Evolutionary conservation across 2,113 vertebrate genomes (phyloP).

Genomic region (Esox niger): DNA sequence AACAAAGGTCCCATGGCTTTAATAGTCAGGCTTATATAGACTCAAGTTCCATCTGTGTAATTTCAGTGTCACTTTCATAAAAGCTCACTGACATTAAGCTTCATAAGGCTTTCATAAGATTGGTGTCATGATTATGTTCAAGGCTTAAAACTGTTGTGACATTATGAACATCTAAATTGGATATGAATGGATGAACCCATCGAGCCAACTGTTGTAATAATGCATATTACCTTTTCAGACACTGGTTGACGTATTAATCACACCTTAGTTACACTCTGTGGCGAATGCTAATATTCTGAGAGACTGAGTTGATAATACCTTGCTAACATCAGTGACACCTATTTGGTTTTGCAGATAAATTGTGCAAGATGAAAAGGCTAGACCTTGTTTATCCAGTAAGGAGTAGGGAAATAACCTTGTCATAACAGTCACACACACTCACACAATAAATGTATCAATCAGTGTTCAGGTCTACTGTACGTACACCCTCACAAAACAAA

Average conservation of each 20-base stretch:
- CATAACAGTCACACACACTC: slow-evolving; percentile 56
- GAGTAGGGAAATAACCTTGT: slow-evolving; percentile 60
- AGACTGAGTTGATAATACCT: slow-evolving; percentile 64
- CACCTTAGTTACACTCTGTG: slow-evolving; percentile 70
- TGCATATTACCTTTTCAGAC: slow-evolving; percentile 77
- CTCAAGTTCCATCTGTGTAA: too few relatives aligned
- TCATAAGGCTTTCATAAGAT: too few relatives aligned
- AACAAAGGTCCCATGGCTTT: too few relatives aligned
- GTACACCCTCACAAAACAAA: not conserved
- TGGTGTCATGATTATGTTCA: too few relatives aligned
- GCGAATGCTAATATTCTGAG: slow-evolving; percentile 67
- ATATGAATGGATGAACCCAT: slow-evolving; percentile 78
- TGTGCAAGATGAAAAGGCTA: slow-evolving; percentile 72
- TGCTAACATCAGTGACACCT: slow-evolving; percentile 64
- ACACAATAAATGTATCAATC: slow-evolving; percentile 38
- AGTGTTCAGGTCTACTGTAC: not conserved
- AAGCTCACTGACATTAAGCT: too few relatives aligned
- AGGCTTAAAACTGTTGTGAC: too few relatives aligned
- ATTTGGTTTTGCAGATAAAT: slow-evolving; percentile 70
- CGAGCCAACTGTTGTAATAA: slow-evolving; percentile 75
- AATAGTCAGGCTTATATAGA: too few relatives aligned
- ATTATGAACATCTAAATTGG: too few relatives aligned
- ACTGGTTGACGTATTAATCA: slow-evolving; percentile 73
- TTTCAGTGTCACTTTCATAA: too few relatives aligned
- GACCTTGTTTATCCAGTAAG: slow-evolving; percentile 72